phyloP scores from a whole-genome alignment of 2,888 invertebrate genomes.

The Epirrhoe alternata region DNA sequence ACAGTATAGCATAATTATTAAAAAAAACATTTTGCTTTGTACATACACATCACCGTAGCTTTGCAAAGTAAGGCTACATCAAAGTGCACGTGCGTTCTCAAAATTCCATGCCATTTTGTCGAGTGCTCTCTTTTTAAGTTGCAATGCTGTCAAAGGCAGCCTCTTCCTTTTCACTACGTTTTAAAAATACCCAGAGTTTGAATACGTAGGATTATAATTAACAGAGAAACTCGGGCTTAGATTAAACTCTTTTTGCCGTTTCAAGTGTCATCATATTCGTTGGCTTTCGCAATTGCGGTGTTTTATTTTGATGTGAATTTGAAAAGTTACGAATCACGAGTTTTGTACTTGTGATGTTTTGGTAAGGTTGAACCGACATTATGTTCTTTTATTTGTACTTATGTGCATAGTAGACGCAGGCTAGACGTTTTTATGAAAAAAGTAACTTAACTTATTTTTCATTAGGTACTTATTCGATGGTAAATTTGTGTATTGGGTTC shows the following conservation, averaged over 20 bases:
- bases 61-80: conserved; percentile 26
- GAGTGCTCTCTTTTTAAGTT: conserved; percentile 59
- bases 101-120: conserved; percentile 34
- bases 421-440: too few species aligned
- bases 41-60: background rate
- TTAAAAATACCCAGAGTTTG: conserved; percentile 62
- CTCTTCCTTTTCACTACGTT: conserved; percentile 80
- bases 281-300: conserved; percentile 46
- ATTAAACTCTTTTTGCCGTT: conserved; percentile 70
- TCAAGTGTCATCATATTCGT: conserved; percentile 65
- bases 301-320: conserved; percentile 24
- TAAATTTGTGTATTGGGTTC: too few species aligned
- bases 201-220: conserved; percentile 69
- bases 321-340: conserved; percentile 8
- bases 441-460: too few species aligned
- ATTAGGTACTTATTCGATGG: too few species aligned
- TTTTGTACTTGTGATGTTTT: background rate
- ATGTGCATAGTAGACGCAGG: too few species aligned
- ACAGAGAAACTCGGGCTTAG: conserved; percentile 64
- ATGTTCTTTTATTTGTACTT: background rate
- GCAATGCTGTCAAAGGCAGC: conserved; percentile 70
- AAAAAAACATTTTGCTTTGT: too few species aligned
- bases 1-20: too few species aligned
- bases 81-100: conserved; percentile 32
- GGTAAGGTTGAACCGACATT: background rate